Base-by-base conservation (phyloP, 1,140 invertebrate genomes). In the Trichoplusia ni region DNA sequence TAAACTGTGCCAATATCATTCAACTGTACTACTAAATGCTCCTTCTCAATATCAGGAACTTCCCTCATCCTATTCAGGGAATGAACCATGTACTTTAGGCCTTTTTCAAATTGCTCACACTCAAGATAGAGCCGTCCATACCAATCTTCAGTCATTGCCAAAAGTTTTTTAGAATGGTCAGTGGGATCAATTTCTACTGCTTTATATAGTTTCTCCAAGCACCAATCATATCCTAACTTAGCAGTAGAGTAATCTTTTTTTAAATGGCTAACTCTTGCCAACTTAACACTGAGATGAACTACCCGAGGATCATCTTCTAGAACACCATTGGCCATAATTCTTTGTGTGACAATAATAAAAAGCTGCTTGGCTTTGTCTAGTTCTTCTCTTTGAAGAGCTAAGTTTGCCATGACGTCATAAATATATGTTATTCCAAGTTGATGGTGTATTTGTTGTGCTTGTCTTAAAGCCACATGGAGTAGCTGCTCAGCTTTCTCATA, bases 341-440 rank as follows among this genome's bases (percentile, higher is more conserved):
- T 93, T 84, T 95, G 94, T 89, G 98, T 94, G 1, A 98, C 95
- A 44, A 93, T 92, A 8, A 95, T 91, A 91, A 97, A 98, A 16
- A 99, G 85, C 54, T 93, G 93, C 82, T 98, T 95, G 4, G 97
- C 96, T 89, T 97, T 98, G 67, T 93, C 90, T 73, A 94, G 94
- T 63, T 98, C 92, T 38, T 93, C 93, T 44, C 91, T 90, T 73
- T 96, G 92, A 77, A 97, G 94, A 9, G 97, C 96, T 40, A 98
- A 90, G 91, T 98, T 98, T 4, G 97, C 97, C 93, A 99, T 94
- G 4, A 97, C 76, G 91, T 98, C 97, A 81, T 95, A 98, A 59
- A 98, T 94, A 75, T 98, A 98, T 5, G 96, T 95, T 44, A 97
- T 91, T 19, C 94, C 97, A 69, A 95, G 90, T 66, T 93, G 79